A percentile compares a stretch with the other conserved stretches of the same genome.
Conservation (phyloP, 1,140 invertebrate species). For the Anastrepha ludens region DNA sequence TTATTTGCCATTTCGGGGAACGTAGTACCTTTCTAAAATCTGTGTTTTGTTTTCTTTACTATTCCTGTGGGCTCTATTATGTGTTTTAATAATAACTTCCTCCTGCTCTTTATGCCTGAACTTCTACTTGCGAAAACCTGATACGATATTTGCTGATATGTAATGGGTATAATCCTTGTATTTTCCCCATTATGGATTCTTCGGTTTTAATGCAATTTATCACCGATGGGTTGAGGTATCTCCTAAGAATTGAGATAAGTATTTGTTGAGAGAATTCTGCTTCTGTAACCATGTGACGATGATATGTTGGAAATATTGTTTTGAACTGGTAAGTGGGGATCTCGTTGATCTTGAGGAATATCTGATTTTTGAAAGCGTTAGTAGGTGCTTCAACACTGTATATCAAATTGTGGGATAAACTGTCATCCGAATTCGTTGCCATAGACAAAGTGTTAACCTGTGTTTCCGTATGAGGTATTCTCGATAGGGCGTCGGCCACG, state of each 20-base stretch:
- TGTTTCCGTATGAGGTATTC: constrained; percentile 18
- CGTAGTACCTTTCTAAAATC: background rate
- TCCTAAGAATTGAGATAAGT: background rate
- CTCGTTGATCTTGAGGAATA: constrained; percentile 33
- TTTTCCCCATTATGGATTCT: constrained; percentile 37
- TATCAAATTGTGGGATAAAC: constrained; percentile 52
- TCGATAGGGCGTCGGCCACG: constrained; percentile 60
- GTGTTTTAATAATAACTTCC: background rate
- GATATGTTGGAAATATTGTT: no score
- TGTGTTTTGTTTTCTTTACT: constrained; percentile 37
- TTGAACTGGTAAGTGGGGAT: no score
- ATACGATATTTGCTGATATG: constrained; percentile 58
- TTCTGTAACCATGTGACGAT: no score
- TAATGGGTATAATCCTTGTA: constrained; percentile 43
- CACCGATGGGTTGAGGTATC: constrained; percentile 53
- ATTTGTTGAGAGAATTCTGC: no score
- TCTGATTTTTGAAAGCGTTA: constrained; percentile 60
- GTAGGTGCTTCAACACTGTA: constrained; percentile 52
- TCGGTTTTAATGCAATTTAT: constrained; percentile 42
- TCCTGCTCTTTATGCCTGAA: constrained; percentile 54
- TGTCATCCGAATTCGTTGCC: constrained; percentile 35
- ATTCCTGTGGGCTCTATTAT: constrained; percentile 1
- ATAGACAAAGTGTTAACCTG: constrained; percentile 23
- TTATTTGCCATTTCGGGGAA: background rate
- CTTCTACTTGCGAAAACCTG: constrained; percentile 49